Base-by-base conservation (phyloP, 2,888 invertebrate species). In the Dorcus hopei region DNA sequence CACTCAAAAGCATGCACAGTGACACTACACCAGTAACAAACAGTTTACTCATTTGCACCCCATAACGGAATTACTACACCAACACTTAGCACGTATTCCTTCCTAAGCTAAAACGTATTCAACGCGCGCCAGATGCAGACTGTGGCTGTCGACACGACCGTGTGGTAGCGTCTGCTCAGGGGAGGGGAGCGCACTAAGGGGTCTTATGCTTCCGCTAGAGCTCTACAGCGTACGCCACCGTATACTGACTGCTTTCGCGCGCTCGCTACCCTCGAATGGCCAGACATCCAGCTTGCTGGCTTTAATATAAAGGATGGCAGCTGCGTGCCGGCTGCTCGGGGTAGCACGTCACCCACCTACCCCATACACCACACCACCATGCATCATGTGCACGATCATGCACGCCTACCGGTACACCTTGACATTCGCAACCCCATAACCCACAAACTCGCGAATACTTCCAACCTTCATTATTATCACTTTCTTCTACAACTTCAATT, bases 171-270 rank as follows among this genome's bases (percentile, higher is more conserved):
- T 71, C 70, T 72, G 68, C 62, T 67, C 59, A 62, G 64, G 70
- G 74, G 72, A 61, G 71, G 73, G 71, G 70, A 67, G 68, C 75
- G 72, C 75, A 72, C 75, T 74, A 76, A 75, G 76, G 77, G 77
- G 76, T 75, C 65, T 72, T 64, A 61, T 63, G 74, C 74, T 75
- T 76, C 75, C 73, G 73, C 73, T 70, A 70, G 65, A 68, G 65
- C 58, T 62, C 61, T 64, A 57, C 59, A 61, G 63, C 59, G 49
- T 56, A 56, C 58, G 62, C 63, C 61, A 63, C 64, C 51, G 53
- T 60, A 59, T 49, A 57, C 58, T 54, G 59, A 59, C 53, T 58
- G 57, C 56, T 50, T 54, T 51, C 55, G 11, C 45, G 59, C 59
- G 66, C 63, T 72, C 65, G 68, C 76, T 74, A 76, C 77, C 77